These are phyloP conservation scores for Luehdorfia chinensis DNA, from an alignment of 1,140 invertebrate genomes.

Conservation along the genomic window DNA sequence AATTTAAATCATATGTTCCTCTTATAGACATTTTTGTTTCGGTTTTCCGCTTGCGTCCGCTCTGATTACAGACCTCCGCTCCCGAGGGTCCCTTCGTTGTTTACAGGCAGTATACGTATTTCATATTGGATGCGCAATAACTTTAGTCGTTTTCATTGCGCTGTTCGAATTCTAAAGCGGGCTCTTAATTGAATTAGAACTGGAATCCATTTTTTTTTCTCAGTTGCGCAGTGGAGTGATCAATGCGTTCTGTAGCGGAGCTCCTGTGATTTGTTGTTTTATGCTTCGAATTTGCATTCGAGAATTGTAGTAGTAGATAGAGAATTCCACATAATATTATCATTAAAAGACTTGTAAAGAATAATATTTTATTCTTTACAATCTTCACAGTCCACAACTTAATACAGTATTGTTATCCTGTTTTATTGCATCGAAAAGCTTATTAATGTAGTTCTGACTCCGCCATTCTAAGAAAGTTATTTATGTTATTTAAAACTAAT, in stretches of 20 bases:
- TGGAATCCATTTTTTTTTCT: constrained; percentile 7
- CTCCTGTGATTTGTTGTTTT: background rate
- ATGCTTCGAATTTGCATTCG: background rate
- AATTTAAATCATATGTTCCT: background rate
- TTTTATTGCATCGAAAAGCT: too few relatives aligned
- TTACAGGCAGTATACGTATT: background rate
- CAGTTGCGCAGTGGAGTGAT: constrained; percentile 5
- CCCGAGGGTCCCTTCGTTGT: constrained; percentile 13
- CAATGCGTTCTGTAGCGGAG: constrained; percentile 1
- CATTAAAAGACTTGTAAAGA: too few relatives aligned
- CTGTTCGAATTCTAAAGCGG: background rate
- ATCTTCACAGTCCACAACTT: too few relatives aligned
- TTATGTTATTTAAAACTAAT: too few relatives aligned
- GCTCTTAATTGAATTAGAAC: constrained; percentile 8
- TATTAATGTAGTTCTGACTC: too few relatives aligned
- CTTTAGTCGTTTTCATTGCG: constrained; percentile 4
- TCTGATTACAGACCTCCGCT: constrained; percentile 22
- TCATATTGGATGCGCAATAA: constrained; percentile 5
- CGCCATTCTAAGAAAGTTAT: too few relatives aligned
- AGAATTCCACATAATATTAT: too few relatives aligned
- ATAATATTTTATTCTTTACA: too few relatives aligned
- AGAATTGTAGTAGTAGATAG: too few relatives aligned
- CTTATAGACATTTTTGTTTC: constrained; percentile 5
- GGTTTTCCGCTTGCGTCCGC: constrained; percentile 9
- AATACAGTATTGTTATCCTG: too few relatives aligned